Base-by-base conservation (phyloP, 2,797 vertebrate genomes). In the Enteromius fasciolatus region DNA sequence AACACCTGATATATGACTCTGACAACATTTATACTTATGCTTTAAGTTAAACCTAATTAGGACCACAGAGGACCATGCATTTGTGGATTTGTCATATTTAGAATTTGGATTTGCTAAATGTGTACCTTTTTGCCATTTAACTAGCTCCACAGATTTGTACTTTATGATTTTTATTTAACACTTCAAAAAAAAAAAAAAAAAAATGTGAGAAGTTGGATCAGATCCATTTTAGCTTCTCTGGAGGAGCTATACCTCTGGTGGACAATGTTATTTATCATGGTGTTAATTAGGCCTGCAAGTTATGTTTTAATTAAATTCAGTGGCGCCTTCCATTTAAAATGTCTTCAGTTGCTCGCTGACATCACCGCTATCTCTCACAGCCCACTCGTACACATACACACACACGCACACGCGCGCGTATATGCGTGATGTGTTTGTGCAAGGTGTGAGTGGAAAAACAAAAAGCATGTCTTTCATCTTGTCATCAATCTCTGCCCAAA, bases 291-390 rank as follows among this genome's bases (percentile, higher is more conserved):
- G 88, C 80, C 73, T 69, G 77, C 85, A 20, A 69, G 87, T 91
- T 91, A 80, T 61, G 77, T 89, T 93, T 91, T 92, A 94, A 93
- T 93, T 92, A 93, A 90, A 91, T 92, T 72, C 76, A 61, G 61
- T 76, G 48, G 9, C 63, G 31, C 81, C 48, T 79, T 85, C 50
- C 78, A 17, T 81, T 75, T 83, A 25, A 81, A 57, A 78, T 78
- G n/a, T 72, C 33, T 67, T 76, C 48, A 66, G 25, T 77, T 61
- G 33, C 31, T 66, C 44, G 20, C 14, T 67, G 76, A 74, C 67
- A 79, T 66, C 36, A 74, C 23, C 20, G 3, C 61, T 66, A 61
- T 78, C 48, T 79, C 59, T 74, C 46, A 64, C 76, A 66, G 20
- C 57, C 28, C 69, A 50, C 39, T 59, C 28, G 46, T 78, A 84